Evolutionary conservation across 2,797 vertebrate species (phyloP), one percentile per base, ranked within the genome.

Genomic region (Protonibea diacanthus): DNA sequence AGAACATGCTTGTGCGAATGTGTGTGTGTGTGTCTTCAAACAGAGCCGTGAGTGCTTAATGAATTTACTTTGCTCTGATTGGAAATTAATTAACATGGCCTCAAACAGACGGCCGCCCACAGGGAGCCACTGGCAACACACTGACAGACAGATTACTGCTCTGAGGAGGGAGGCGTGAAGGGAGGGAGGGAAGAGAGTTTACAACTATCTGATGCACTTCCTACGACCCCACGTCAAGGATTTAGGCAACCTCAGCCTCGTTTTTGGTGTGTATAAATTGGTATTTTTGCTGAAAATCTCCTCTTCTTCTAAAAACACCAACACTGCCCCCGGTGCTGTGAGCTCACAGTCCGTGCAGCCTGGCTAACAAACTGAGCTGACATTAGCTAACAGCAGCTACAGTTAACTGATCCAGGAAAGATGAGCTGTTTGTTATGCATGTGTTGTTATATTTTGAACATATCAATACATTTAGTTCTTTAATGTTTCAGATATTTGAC

Each of bases 1-100:
- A 73, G 17, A 61, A 71, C 71, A 27, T 53, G 60, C 40, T 12
- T 57, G 64, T 64, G 62, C 13, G 13, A 1, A 17, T n/a, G 15
- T 64, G 62, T 40, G 15, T 64, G 62, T 40, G 62, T 61, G 73
- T 84, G 86, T 88, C 76, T 91, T 92, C 91, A 93, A 93, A 94
- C 88, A 93, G 81, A 91, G 86, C 91, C 47, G 85, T 82, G 90
- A 92, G 88, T 88, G 88, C 86, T 90, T 92, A 92, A 93, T 92
- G 88, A 91, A 96, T 96, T 97, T 96, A 96, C 89, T 82, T 94
- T 94, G 94, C 91, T 93, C 91, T 92, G 94, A 94, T 94, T 92
- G 88, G 93, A 94, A 95, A 95, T 96, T 96, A 93, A 94, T 86
- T 94, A 97, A 97, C 96, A 81, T 77, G 40, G 84, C 86, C 88